These are phyloP conservation scores for Ploceus nigricollis DNA, from an alignment of 2,113 vertebrate species.

Conservation along the genomic window DNA sequence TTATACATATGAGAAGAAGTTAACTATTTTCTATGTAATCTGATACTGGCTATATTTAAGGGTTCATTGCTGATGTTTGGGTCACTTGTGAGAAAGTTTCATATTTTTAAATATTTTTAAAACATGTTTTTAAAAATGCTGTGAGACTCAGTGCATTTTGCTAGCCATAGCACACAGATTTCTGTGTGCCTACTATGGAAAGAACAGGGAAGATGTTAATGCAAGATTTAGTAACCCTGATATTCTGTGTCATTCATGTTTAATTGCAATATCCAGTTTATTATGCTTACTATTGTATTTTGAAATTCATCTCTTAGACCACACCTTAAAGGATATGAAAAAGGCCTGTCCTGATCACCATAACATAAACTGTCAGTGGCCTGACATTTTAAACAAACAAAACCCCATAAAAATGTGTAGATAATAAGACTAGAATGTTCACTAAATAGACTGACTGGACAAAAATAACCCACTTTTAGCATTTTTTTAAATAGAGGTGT, in stretches of 20 bases:
- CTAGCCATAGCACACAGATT: background rate
- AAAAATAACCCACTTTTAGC: background rate
- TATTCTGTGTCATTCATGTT: background rate
- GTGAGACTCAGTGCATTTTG: background rate
- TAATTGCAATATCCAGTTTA: constrained; percentile 9
- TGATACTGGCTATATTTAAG: background rate
- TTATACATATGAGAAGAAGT: background rate
- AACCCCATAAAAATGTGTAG: background rate
- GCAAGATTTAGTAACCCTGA: background rate
- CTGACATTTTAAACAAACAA: background rate
- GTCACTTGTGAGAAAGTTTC: background rate
- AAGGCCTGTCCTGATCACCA: background rate
- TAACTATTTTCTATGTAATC: constrained; percentile 15
- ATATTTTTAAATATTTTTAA: background rate
- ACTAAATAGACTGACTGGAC: background rate
- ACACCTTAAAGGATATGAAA: background rate
- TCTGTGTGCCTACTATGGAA: background rate
- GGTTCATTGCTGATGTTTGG: background rate
- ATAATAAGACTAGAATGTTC: background rate
- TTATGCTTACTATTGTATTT: background rate
- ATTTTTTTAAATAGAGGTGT: background rate
- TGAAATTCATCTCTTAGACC: background rate
- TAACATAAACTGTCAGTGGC: background rate
- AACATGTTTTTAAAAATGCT: background rate
- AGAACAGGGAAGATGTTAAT: background rate